phyloP scores from a whole-genome alignment of 2,888 invertebrate genomes.

The Lycocerus yunnanus region DNA sequence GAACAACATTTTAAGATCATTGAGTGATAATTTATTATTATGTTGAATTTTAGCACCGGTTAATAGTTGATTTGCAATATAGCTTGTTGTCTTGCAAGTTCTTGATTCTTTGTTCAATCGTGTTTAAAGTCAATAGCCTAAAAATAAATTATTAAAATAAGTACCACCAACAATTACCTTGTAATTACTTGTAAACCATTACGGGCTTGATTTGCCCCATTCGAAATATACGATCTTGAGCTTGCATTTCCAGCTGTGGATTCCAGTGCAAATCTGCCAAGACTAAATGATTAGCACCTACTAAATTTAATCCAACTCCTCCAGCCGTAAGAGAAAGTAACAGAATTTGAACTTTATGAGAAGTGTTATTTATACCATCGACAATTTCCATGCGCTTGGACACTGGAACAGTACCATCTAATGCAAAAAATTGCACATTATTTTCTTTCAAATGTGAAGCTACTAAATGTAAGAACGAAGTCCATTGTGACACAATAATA shows the following conservation, averaged over 20 bases:
- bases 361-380: constrained; percentile 69
- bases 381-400: constrained; percentile 73
- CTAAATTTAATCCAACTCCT: constrained; percentile 91
- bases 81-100: constrained; percentile 80
- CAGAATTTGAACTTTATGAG: constrained; percentile 66
- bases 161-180: not conserved
- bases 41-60: constrained; percentile 68
- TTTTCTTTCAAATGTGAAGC: constrained; percentile 63
- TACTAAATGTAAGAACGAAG: constrained; percentile 76
- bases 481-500: constrained; percentile 94
- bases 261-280: constrained; percentile 96
- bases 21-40: constrained; percentile 74
- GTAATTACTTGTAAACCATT: constrained; percentile 75
- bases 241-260: constrained; percentile 93
- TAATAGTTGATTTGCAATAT: constrained; percentile 76
- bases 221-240: constrained; percentile 91
- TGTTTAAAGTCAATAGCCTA: constrained; percentile 82
- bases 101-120: constrained; percentile 87
- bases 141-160: constrained; percentile 23
- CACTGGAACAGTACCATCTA: constrained; percentile 79
- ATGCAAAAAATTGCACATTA: constrained; percentile 63
- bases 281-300: constrained; percentile 90
- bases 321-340: constrained; percentile 90
- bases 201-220: constrained; percentile 86
- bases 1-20: constrained; percentile 78